Percentiles rank a stretch among this genome's conserved stretches.
phyloP scores from a whole-genome alignment of 2,888 invertebrate genomes.

The Chymomyza amoena region DNA sequence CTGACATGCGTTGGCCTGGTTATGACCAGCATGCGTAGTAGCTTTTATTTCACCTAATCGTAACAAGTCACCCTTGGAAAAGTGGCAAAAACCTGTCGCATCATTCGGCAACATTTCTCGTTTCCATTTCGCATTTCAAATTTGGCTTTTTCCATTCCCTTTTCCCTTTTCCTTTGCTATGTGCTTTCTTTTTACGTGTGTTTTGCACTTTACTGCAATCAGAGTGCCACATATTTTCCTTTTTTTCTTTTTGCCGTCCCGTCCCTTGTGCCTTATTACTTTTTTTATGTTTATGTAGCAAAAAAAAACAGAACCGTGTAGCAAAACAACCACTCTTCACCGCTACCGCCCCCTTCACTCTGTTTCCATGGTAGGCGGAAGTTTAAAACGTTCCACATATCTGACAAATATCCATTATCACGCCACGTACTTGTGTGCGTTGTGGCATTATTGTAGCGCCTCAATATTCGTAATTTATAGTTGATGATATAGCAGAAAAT shows the following conservation, averaged over 20 bases:
- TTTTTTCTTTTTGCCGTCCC: too few relatives aligned
- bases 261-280: slow-evolving; percentile 67
- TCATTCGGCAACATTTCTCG: slow-evolving; percentile 56
- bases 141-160: slow-evolving; percentile 9
- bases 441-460: slow-evolving; percentile 33
- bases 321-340: slow-evolving; percentile 26
- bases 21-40: background rate
- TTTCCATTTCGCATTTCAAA: slow-evolving; percentile 28
- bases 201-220: slow-evolving; percentile 64
- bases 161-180: slow-evolving; percentile 14
- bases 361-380: slow-evolving; percentile 37
- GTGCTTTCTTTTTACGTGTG: slow-evolving; percentile 30
- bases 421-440: slow-evolving; percentile 60
- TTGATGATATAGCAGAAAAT: slow-evolving; percentile 71
- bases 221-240: slow-evolving; percentile 35
- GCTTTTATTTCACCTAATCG: slow-evolving; percentile 49
- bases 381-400: slow-evolving; percentile 72
- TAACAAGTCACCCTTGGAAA: slow-evolving; percentile 32
- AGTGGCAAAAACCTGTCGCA: slow-evolving; percentile 53
- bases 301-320: slow-evolving; percentile 40
- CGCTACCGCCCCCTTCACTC: too few relatives aligned
- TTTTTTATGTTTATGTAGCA: slow-evolving; percentile 67
- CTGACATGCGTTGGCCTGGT: slow-evolving; percentile 37
- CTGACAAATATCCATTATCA: slow-evolving; percentile 73
- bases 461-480: slow-evolving; percentile 73